Conservation (phyloP, 2,113 vertebrate species). For the Heterotilapia buettikoferi region DNA sequence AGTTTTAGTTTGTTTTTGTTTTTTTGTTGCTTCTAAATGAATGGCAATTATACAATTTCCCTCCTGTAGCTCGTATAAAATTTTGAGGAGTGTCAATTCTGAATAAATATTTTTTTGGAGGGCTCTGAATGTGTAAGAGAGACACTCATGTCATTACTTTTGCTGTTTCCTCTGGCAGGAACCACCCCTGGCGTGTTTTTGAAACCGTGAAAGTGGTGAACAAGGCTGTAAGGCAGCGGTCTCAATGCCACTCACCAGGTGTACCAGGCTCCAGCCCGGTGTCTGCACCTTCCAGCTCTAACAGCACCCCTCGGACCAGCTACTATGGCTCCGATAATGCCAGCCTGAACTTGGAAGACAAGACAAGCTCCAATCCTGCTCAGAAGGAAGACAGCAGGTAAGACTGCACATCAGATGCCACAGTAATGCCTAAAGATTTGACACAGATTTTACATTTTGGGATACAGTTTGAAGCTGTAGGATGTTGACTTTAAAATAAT, state of each 20-base stretch:
- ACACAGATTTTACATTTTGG: neutral
- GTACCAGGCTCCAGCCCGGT: constrained; percentile 62
- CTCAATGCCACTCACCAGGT: constrained; percentile 67
- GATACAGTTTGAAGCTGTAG: neutral
- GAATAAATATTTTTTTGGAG: neutral
- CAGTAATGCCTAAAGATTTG: neutral
- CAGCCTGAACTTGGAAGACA: constrained; percentile 65
- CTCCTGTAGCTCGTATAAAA: neutral
- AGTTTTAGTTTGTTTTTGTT: neutral
- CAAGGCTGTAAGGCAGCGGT: constrained; percentile 66
- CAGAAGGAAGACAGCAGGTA: constrained; percentile 62
- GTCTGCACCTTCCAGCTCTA: constrained; percentile 65
- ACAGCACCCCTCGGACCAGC: constrained; percentile 71
- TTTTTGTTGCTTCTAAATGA: rapidly evolving
- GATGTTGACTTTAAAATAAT: neutral
- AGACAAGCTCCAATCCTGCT: neutral
- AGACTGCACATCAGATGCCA: neutral
- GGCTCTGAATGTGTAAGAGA: neutral
- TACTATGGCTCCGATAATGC: constrained; percentile 64
- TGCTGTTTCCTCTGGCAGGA: constrained; percentile 12
- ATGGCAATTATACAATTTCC: rapidly evolving
- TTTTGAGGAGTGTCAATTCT: neutral
- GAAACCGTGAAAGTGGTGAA: constrained; percentile 79
- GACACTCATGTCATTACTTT: neutral
- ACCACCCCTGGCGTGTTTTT: constrained; percentile 76